These are phyloP conservation scores for Pollenia griseotomentosa DNA, from an alignment of 2,888 invertebrate genomes.

Conservation along the genomic window DNA sequence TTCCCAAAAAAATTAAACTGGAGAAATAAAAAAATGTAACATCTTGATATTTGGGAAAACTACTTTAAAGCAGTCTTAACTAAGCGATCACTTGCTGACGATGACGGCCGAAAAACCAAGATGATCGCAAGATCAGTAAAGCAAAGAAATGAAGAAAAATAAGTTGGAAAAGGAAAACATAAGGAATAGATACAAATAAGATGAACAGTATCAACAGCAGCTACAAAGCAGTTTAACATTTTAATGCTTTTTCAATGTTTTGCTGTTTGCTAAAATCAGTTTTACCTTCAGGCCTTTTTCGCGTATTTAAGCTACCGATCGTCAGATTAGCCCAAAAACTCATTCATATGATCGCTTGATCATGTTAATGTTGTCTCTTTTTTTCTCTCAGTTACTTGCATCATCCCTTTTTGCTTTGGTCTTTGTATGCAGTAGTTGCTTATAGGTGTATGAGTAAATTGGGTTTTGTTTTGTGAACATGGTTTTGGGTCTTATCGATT, in stretches of 20 bases:
- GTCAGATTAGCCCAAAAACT: slow-evolving; percentile 65
- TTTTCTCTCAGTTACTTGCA: not conserved
- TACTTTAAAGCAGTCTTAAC: slow-evolving; percentile 68
- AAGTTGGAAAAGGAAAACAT: not conserved
- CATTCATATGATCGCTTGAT: slow-evolving; percentile 58
- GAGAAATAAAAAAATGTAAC: slow-evolving; percentile 44
- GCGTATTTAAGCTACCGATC: slow-evolving; percentile 71
- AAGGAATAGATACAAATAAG: slow-evolving; percentile 27
- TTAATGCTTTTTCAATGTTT: slow-evolving; percentile 70
- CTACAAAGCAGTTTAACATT: slow-evolving; percentile 55
- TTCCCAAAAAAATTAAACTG: slow-evolving; percentile 26
- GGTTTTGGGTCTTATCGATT: slow-evolving; percentile 64
- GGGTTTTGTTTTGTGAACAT: slow-evolving; percentile 39
- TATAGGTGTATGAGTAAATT: not conserved
- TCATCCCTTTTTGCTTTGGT: not conserved
- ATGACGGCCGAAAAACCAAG: slow-evolving; percentile 52
- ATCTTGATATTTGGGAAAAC: slow-evolving; percentile 69
- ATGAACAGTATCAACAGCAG: slow-evolving; percentile 18
- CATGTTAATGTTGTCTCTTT: slow-evolving; percentile 39
- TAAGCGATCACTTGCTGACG: slow-evolving; percentile 72
- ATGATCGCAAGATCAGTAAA: slow-evolving; percentile 61
- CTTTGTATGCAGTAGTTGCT: not conserved
- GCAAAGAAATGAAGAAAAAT: slow-evolving; percentile 21
- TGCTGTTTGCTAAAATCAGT: slow-evolving; percentile 45
- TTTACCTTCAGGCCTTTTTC: slow-evolving; percentile 57